phyloP scores from a whole-genome alignment of 1,140 invertebrate species.

The Temnothorax nylanderi region DNA sequence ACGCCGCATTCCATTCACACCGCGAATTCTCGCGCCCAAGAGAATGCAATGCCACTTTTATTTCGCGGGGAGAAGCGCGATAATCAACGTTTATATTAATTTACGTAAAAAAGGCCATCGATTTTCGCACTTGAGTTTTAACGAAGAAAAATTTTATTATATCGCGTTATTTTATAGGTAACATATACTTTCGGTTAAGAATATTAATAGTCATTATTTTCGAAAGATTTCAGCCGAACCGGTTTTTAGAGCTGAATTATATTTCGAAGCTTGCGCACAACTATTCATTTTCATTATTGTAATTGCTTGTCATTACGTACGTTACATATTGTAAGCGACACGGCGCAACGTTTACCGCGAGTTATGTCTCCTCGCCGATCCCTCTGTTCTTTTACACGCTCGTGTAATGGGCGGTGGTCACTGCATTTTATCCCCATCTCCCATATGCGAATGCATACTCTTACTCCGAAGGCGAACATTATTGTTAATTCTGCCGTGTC shows the following conservation, averaged over 20 bases:
- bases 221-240: not conserved
- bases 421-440: conserved; percentile 1
- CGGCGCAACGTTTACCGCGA: conserved; percentile 16
- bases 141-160: not conserved
- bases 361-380: not conserved
- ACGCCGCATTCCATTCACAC: conserved; percentile 8
- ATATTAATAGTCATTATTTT: not conserved
- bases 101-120: not conserved
- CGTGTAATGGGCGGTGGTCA: not conserved
- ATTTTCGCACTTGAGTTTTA: not conserved
- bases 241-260: not conserved
- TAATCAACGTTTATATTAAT: conserved; percentile 21
- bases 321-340: not conserved
- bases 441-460: not conserved
- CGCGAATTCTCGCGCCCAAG: not conserved
- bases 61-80: not conserved
- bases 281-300: conserved; percentile 26
- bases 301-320: conserved; percentile 26
- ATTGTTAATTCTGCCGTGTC: conserved; percentile 44
- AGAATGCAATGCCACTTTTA: not conserved
- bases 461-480: conserved; percentile 18
- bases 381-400: not conserved
- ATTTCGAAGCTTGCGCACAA: not conserved
- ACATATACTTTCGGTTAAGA: not conserved
- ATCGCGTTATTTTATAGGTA: not conserved